phyloP scores from a whole-genome alignment of 2,797 vertebrate species.

The Gila robusta region DNA sequence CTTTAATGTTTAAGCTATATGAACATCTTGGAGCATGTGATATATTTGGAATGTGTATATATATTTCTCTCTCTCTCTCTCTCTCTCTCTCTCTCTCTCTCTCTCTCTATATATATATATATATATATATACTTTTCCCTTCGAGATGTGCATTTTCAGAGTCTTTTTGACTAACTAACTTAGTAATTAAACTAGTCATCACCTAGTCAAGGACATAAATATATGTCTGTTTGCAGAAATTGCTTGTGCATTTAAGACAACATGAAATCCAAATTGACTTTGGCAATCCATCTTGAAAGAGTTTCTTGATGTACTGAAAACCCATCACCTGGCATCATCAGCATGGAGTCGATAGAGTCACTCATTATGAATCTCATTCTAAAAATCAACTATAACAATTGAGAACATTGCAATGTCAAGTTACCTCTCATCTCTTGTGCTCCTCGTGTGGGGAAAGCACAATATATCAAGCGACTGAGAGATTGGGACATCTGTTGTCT shows the following conservation, averaged over 20 bases:
- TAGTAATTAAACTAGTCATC: conserved; percentile 54
- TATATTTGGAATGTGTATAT: conserved; percentile 24
- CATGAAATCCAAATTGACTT: background rate
- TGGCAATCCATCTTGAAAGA: background rate
- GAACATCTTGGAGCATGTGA: conserved; percentile 62
- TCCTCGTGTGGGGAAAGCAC: conserved; percentile 3
- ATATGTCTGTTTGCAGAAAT: background rate
- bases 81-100: too few relatives aligned
- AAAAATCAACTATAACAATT: background rate
- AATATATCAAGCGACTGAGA: conserved; percentile 8
- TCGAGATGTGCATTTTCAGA: background rate
- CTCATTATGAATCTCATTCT: background rate
- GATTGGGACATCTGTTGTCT: conserved; percentile 30
- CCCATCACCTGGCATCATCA: conserved; percentile 2
- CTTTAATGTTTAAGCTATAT: conserved; percentile 23
- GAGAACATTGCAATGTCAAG: background rate
- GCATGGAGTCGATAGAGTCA: background rate
- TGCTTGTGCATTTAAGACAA: background rate
- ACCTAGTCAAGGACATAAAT: conserved; percentile 46
- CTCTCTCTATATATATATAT: background rate
- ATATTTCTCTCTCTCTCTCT: too few relatives aligned
- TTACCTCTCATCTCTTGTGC: conserved; percentile 1
- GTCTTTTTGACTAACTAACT: conserved; percentile 52
- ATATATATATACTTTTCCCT: background rate
- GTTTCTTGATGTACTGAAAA: background rate